Percentiles rank a stretch among this genome's conserved stretches.
These are phyloP conservation scores for Listrodromus nycthemerus DNA, from an alignment of 2,888 invertebrate genomes.

Conservation along the genomic window DNA sequence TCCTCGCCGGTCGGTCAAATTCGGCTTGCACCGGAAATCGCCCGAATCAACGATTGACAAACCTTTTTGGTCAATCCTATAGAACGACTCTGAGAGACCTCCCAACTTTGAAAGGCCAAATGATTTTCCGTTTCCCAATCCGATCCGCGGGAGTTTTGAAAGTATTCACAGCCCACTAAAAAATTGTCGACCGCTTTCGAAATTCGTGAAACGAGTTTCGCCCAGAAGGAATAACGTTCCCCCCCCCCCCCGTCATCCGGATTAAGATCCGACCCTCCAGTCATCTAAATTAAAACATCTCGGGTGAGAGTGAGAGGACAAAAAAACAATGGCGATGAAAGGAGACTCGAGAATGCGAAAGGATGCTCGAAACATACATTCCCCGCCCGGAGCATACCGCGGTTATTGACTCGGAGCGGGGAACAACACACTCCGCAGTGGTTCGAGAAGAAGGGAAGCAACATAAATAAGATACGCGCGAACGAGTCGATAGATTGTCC, in stretches of 20 bases:
- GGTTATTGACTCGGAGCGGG: constrained; percentile 55
- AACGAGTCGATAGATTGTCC: constrained; percentile 33
- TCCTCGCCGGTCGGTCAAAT: background rate
- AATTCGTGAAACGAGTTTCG: constrained; percentile 54
- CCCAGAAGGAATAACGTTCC: constrained; percentile 27
- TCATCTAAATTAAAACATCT: constrained; percentile 64
- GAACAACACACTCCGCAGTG: constrained; percentile 34
- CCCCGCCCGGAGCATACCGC: constrained; percentile 14
- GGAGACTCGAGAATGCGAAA: constrained; percentile 26
- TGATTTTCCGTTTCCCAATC: background rate
- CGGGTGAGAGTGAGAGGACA: constrained; percentile 18
- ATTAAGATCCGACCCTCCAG: constrained; percentile 47
- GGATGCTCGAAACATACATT: constrained; percentile 29
- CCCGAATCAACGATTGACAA: background rate
- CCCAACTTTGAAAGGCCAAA: background rate
- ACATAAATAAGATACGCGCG: constrained; percentile 34
- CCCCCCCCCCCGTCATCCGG: constrained; percentile 19
- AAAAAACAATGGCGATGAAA: constrained; percentile 4
- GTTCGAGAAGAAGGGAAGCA: background rate
- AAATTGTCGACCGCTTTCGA: constrained; percentile 47
- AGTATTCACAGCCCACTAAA: constrained; percentile 28
- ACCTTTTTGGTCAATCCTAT: background rate
- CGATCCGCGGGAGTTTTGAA: background rate
- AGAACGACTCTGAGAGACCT: background rate
- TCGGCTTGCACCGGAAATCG: background rate